Base-by-base conservation (phyloP, 2,888 invertebrate genomes). In the Tubulanus polymorphus region DNA sequence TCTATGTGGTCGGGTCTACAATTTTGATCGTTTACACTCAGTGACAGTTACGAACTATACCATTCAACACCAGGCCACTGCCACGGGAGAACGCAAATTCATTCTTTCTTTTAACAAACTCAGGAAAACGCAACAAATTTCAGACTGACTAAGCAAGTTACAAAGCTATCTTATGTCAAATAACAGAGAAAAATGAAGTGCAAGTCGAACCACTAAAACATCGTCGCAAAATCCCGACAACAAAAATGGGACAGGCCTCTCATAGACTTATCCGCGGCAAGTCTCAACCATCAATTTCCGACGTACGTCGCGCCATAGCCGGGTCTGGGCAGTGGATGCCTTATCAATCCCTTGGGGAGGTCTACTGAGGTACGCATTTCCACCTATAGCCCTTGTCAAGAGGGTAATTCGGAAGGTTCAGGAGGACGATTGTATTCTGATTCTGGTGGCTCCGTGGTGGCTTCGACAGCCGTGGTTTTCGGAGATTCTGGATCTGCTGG, bases 181-280 rank as follows among this genome's bases (percentile, higher is more conserved):
- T n/a, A n/a, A n/a, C n/a, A n/a, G n/a, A n/a, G n/a, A n/a, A n/a
- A n/a, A n/a, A n/a, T n/a, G n/a, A n/a, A n/a, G n/a, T n/a, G n/a
- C n/a, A n/a, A n/a, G n/a, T n/a, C n/a, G n/a, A n/a, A n/a, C n/a
- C n/a, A n/a, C n/a, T n/a, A n/a, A n/a, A n/a, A n/a, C n/a, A n/a
- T n/a, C n/a, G n/a, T n/a, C n/a, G n/a, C n/a, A n/a, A n/a, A n/a
- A n/a, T n/a, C n/a, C n/a, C n/a, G n/a, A n/a, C n/a, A n/a, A n/a
- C n/a, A n/a, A n/a, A 12, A 25, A 6, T 46, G 45, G 48, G 48
- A 30, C 18, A 25, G 26, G 18, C 54, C 57, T 25, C 8, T 51
- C 29, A 35, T 57, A 32, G 59, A 56, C 41, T 48, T 59, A 2
- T 55, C 53, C 53, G 53, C 59, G 3, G 35, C 53, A 20, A 28